Base-by-base conservation (phyloP, 2,888 invertebrate genomes). In the Apodemia hepburni region DNA sequence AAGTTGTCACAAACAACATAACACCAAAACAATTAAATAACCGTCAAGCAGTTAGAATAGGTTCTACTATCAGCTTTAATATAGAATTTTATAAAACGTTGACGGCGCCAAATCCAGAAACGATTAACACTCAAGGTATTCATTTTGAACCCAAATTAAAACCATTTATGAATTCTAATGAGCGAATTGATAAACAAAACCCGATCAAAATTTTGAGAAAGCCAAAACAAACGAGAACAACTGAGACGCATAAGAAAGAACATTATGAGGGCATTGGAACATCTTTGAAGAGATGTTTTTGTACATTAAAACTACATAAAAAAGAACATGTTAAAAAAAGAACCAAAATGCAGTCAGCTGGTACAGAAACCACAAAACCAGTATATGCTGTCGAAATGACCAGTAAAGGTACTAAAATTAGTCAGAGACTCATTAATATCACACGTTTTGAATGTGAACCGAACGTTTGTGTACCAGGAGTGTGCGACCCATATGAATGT, bases 391-490 rank as follows among this genome's bases (percentile, higher is more conserved):
- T 22, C 6, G 38, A 61, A 61, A 38, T 61, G 61, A 12, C 27
- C 3, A 54, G 42, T 8, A 51, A 61, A 61, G 27, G 57, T 58
- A 61, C 61, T 1, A 61, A 61, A 18, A 61, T 61, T 33, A 61
- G 27, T 58, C 27, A 57, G n/a, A 61, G 29, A 45, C 42, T 29
- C 18, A 42, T 29, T 18, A 22, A 27, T 22, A 18, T 54, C 71
- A 17, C 54, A 33, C 71, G 75, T 9, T 74, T 73, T 65, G 75
- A 78, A 68, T 78, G 74, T 69, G 74, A 74, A 60, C 76, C 79
- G 6, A 68, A 69, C 60, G 67, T 73, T 27, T 78, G 75, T 70
- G 60, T 70, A 47, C 73, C 76, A 17, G 75, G 71, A 38, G 61
- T 75, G 61, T 74, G 75, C 67, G 65, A 76, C 68, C 75, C 74